A percentile compares a stretch with the other conserved stretches of the same genome.
Evolutionary conservation across 2,113 vertebrate species (phyloP).

Genomic region (Zosterops lateralis): DNA sequence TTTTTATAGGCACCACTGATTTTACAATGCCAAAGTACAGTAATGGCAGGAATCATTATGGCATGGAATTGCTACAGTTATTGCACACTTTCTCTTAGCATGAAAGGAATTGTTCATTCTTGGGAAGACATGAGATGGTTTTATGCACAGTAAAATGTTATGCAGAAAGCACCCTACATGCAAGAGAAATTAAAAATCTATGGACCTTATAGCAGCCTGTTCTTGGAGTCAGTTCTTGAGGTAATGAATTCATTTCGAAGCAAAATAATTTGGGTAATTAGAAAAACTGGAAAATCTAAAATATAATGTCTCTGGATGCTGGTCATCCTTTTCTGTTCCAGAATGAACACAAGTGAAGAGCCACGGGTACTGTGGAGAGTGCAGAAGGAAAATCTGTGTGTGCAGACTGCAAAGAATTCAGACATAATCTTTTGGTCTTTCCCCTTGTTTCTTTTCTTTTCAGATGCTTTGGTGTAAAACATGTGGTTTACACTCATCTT

Average conservation of each 20-base stretch:
- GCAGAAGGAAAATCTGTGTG: not conserved
- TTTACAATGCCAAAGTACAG: not conserved
- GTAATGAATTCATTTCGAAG: not conserved
- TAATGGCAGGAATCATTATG: not conserved
- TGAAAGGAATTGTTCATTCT: not conserved
- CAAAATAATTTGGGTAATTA: not conserved
- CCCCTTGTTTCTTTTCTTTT: conserved; percentile 29
- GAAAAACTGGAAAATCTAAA: not conserved
- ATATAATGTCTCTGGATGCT: not conserved
- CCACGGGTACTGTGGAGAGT: not conserved
- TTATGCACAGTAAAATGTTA: not conserved
- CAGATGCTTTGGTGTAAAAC: conserved; percentile 14
- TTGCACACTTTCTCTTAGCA: not conserved
- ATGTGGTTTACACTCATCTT: conserved; percentile 54
- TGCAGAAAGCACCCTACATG: not conserved
- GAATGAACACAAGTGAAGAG: not conserved
- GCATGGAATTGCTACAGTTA: not conserved
- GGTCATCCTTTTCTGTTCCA: not conserved
- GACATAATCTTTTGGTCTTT: conserved; percentile 19
- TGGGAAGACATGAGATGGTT: not conserved
- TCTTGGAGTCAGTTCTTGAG: not conserved
- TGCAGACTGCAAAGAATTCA: conserved; percentile 47
- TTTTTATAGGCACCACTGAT: not conserved
- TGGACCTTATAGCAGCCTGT: not conserved
- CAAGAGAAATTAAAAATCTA: not conserved